Evolutionary conservation across 2,113 vertebrate genomes (phyloP).

Genomic region (Ramphastos sulfuratus): DNA sequence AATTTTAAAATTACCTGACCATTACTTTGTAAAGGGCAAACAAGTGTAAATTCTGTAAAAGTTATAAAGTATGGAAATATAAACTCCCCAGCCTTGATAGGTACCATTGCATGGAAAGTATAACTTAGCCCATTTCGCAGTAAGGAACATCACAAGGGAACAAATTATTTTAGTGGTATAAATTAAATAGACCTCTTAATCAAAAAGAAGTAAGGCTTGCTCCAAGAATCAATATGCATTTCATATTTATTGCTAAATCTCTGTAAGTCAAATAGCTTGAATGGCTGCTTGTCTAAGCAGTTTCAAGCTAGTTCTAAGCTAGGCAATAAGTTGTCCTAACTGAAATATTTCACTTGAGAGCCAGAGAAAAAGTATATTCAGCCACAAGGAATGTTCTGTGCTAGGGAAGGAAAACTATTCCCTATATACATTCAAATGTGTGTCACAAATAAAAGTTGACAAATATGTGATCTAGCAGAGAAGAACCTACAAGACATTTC

Average conservation of each 20-base stretch:
- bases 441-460: neutral
- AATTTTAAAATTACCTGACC: neutral
- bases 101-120: neutral
- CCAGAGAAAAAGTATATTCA: neutral
- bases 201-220: neutral
- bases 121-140: neutral
- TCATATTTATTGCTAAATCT: neutral
- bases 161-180: neutral
- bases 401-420: neutral
- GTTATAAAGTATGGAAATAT: neutral
- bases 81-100: neutral
- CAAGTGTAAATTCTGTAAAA: neutral
- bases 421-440: neutral
- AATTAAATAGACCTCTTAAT: neutral
- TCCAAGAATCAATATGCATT: neutral
- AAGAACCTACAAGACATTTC: neutral
- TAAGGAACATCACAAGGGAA: neutral
- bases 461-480: neutral
- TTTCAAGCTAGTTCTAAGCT: neutral
- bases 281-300: neutral
- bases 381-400: neutral
- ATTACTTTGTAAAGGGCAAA: neutral
- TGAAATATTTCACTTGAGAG: neutral
- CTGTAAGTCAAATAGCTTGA: neutral
- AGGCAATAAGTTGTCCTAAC: neutral